Percentiles rank a stretch among this genome's conserved stretches.
phyloP scores from a whole-genome alignment of 2,113 vertebrate species.

The Pteruthius melanotis region DNA sequence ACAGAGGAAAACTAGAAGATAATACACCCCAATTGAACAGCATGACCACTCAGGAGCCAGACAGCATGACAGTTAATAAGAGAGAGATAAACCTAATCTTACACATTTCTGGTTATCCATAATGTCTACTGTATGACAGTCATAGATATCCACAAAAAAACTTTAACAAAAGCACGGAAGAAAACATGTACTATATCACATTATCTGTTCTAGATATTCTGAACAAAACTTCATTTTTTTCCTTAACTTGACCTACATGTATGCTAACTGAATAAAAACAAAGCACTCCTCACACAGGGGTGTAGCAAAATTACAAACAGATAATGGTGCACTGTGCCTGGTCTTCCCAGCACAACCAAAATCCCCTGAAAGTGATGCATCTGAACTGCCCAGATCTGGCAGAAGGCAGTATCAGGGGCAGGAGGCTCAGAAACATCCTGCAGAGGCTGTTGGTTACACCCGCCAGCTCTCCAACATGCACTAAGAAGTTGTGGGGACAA shows the following conservation, averaged over 20 bases:
- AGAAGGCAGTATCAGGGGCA: background rate
- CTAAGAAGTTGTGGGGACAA: background rate
- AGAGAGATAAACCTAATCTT: background rate
- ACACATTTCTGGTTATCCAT: background rate
- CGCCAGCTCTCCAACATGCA: background rate
- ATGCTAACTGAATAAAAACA: background rate
- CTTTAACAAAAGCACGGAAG: background rate
- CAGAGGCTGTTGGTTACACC: background rate
- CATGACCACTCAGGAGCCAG: background rate
- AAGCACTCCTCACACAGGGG: background rate
- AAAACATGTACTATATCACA: background rate
- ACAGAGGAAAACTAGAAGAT: background rate
- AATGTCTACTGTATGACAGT: background rate
- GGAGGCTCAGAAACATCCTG: fast-evolving
- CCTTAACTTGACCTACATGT: background rate
- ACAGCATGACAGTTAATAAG: background rate
- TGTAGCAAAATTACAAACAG: background rate
- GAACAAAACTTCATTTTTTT: background rate
- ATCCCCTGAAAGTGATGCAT: background rate
- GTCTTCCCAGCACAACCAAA: background rate
- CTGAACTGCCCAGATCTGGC: background rate
- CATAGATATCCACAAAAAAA: background rate
- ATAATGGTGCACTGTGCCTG: background rate
- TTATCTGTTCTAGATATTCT: background rate
- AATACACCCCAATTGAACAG: background rate